These are phyloP conservation scores for Augochlorella aurata DNA, from an alignment of 2,888 invertebrate genomes.

Conservation along the genomic window DNA sequence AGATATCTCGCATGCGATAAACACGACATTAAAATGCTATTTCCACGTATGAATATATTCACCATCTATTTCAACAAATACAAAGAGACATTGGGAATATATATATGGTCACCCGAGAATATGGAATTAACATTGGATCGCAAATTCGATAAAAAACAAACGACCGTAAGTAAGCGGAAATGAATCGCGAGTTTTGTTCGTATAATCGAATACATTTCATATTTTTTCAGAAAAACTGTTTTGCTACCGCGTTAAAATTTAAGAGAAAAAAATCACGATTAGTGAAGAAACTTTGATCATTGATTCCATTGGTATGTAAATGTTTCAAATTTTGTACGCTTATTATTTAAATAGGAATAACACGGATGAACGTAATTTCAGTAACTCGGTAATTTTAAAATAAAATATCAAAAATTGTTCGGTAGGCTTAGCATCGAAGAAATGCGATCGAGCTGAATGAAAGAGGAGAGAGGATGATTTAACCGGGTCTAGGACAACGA, in stretches of 20 bases:
- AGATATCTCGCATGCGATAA: not conserved
- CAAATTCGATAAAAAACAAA: too few species aligned
- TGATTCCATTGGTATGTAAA: not conserved
- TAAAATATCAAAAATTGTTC: not conserved
- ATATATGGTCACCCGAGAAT: not conserved
- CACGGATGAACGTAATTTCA: too few species aligned
- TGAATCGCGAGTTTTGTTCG: too few species aligned
- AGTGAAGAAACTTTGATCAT: too few species aligned
- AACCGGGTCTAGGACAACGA: constrained; percentile 8
- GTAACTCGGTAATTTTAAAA: not conserved
- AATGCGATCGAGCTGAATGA: not conserved
- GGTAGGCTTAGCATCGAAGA: not conserved
- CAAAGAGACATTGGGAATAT: not conserved
- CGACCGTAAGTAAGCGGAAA: too few species aligned
- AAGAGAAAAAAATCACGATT: too few species aligned
- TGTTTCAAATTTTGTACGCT: not conserved
- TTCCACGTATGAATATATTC: not conserved
- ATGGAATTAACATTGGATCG: too few species aligned
- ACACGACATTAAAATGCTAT: not conserved
- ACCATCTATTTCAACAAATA: not conserved
- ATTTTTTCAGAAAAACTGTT: too few species aligned
- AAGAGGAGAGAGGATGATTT: not conserved
- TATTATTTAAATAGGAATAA: too few species aligned
- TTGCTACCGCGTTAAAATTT: too few species aligned
- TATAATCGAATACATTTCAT: too few species aligned